These are phyloP conservation scores for Eulemur coronatus DNA, from an alignment of 2,797 vertebrate genomes.

Conservation along the genomic window DNA sequence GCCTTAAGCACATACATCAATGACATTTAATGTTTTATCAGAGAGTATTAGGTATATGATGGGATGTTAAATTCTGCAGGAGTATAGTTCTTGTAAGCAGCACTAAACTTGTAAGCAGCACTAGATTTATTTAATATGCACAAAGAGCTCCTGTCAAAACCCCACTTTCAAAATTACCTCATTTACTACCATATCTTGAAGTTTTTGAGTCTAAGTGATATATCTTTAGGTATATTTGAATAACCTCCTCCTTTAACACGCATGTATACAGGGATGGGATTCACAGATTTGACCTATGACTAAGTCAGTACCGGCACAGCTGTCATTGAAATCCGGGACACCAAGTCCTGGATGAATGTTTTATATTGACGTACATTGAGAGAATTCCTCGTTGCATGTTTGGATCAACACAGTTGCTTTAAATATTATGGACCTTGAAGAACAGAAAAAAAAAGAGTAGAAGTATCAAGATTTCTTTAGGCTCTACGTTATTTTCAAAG, in stretches of 20 bases:
- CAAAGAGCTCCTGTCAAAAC: background rate
- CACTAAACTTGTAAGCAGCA: background rate
- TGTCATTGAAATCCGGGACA: constrained; percentile 62
- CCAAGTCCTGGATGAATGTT: constrained; percentile 21
- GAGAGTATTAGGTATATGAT: background rate
- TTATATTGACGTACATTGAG: background rate
- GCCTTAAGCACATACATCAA: background rate
- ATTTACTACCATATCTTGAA: background rate
- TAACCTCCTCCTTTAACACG: background rate
- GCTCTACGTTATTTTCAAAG: constrained; percentile 6
- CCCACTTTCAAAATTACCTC: background rate
- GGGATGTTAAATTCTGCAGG: background rate
- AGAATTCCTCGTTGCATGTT: constrained; percentile 20
- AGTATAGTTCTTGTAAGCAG: background rate
- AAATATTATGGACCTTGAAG: background rate
- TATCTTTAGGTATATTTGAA: constrained; percentile 5
- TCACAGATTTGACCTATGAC: constrained; percentile 41
- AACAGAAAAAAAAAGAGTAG: background rate
- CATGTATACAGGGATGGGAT: background rate
- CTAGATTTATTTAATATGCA: background rate
- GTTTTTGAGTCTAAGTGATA: background rate
- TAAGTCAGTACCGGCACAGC: constrained; percentile 43
- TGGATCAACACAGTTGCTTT: constrained; percentile 48
- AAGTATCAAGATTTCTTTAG: constrained; percentile 52
- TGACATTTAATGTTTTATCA: background rate